Conservation (phyloP, 2,888 invertebrate species). For the Monopis laevigella region DNA sequence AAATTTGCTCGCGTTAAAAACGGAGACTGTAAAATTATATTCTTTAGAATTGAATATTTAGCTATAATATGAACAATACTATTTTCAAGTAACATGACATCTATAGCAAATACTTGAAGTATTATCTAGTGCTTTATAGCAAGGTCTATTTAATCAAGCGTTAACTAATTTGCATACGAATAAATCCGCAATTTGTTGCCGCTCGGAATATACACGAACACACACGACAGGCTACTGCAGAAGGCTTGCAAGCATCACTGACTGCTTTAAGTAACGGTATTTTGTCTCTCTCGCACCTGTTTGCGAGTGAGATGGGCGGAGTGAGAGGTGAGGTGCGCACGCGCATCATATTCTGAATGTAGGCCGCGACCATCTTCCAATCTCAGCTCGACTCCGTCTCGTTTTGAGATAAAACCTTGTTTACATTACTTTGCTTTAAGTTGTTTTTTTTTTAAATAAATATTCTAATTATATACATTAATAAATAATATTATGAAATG, state of each 20-base stretch:
- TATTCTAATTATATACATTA: not conserved
- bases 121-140: no score
- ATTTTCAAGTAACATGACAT: no score
- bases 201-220: conserved; percentile 4
- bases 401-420: conserved; percentile 43
- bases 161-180: no score
- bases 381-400: conserved; percentile 47
- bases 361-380: conserved; percentile 64
- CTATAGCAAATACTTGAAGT: no score
- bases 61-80: no score
- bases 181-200: conserved; percentile 6
- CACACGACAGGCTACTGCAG: conserved; percentile 35
- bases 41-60: no score
- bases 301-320: conserved; percentile 2
- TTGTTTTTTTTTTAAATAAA: no score
- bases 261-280: conserved; percentile 8
- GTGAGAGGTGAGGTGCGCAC: conserved; percentile 40
- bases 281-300: conserved; percentile 30
- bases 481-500: not conserved
- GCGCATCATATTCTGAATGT: conserved; percentile 60
- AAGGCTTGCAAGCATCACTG: conserved; percentile 32
- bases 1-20: no score
- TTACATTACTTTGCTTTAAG: no score
- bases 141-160: conserved; percentile 1
- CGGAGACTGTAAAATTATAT: no score